Evolutionary conservation across 2,113 vertebrate species (phyloP).

Genomic region (Percopsis transmontana): DNA sequence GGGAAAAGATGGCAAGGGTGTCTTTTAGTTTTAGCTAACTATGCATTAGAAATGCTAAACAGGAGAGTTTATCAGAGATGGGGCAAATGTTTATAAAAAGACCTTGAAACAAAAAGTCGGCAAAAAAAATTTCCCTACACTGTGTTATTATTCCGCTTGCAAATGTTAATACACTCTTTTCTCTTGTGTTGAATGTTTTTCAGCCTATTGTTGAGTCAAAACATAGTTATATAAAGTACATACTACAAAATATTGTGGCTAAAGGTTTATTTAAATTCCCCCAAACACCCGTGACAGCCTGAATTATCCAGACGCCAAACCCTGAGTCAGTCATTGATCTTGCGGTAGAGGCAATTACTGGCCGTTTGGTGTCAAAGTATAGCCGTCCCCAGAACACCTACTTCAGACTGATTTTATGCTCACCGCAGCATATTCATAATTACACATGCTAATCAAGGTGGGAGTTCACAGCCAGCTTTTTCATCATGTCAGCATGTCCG

Average conservation of each 20-base stretch:
- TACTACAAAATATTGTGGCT: neutral
- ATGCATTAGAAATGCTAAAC: too few relatives aligned
- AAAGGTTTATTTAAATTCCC: conserved; percentile 14
- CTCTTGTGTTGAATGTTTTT: too few relatives aligned
- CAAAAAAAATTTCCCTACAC: too few relatives aligned
- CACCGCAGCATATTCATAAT: conserved; percentile 73
- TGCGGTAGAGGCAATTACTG: conserved; percentile 58
- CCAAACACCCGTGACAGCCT: conserved; percentile 38
- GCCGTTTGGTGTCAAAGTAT: conserved; percentile 55
- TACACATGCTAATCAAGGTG: conserved; percentile 76
- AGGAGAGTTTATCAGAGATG: too few relatives aligned
- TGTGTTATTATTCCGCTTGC: too few relatives aligned
- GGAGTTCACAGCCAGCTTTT: conserved; percentile 69
- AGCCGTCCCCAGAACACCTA: conserved; percentile 40
- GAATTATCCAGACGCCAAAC: conserved; percentile 57
- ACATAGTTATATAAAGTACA: neutral
- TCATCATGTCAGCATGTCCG: conserved; percentile 69
- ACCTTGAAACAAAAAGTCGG: too few relatives aligned
- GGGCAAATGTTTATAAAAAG: too few relatives aligned
- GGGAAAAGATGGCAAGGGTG: too few relatives aligned
- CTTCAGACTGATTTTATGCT: conserved; percentile 57
- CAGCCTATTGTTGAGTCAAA: neutral
- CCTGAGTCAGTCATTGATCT: conserved; percentile 59
- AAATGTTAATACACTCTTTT: too few relatives aligned
- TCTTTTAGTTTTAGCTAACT: too few relatives aligned